Conservation (phyloP, 2,797 vertebrate species). For the Scolopax rusticola region DNA sequence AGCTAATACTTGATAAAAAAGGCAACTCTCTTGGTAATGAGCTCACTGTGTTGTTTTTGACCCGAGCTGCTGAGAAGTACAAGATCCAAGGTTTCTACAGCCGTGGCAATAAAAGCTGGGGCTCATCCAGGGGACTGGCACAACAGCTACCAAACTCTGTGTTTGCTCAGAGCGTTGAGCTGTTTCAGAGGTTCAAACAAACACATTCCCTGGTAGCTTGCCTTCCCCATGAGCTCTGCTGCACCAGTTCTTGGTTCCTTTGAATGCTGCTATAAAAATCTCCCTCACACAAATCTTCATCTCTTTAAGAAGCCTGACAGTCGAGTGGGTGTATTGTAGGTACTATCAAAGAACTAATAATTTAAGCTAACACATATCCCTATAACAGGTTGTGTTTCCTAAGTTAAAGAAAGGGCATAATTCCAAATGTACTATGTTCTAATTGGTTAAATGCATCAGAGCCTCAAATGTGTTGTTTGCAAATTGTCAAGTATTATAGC, state of each 20-base stretch:
- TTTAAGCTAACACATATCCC: neutral
- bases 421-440: neutral
- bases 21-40: neutral
- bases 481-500: constrained; percentile 36
- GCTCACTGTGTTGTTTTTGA: neutral
- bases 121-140: neutral
- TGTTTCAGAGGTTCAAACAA: neutral
- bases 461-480: constrained; percentile 13
- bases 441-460: constrained; percentile 5
- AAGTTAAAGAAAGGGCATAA: neutral
- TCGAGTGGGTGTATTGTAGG: neutral
- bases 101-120: neutral
- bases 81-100: neutral
- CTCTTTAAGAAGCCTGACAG: neutral
- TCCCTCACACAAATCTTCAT: neutral
- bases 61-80: neutral
- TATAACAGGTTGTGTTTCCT: neutral
- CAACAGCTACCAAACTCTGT: neutral
- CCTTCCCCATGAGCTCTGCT: neutral
- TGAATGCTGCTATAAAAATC: neutral
- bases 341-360: neutral
- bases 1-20: neutral
- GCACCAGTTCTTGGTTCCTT: neutral
- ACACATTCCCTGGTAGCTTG: neutral
- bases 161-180: neutral